These are phyloP conservation scores for Machaerirhynchus nigripectus DNA, from an alignment of 2,113 vertebrate genomes.

Conservation along the genomic window DNA sequence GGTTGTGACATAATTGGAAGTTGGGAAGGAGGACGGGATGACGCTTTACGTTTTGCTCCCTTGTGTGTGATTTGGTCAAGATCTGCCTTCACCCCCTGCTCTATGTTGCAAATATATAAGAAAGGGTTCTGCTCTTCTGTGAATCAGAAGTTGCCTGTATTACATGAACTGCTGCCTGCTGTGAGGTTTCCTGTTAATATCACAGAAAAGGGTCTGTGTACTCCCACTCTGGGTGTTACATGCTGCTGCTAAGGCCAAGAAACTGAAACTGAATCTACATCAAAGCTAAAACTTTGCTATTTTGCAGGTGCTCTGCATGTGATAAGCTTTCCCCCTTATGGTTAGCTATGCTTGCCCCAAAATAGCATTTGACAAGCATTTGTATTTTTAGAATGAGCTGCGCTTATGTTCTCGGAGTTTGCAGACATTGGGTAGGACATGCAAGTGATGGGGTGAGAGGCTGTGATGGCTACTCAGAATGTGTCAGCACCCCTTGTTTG, in stretches of 20 bases:
- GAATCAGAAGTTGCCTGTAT: neutral
- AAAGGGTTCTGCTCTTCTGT: neutral
- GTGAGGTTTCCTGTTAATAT: constrained; percentile 54
- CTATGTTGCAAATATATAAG: neutral
- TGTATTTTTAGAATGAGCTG: constrained; percentile 15
- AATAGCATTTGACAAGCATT: neutral
- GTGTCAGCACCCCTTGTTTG: neutral
- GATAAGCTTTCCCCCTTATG: neutral
- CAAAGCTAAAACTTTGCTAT: neutral
- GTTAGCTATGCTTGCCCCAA: neutral
- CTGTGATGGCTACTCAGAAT: neutral
- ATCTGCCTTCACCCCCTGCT: neutral
- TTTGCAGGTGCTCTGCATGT: neutral
- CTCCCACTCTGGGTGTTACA: neutral
- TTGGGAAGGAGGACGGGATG: neutral
- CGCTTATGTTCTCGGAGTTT: neutral
- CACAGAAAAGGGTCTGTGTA: constrained; percentile 15
- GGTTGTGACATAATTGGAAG: neutral
- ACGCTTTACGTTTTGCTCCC: neutral
- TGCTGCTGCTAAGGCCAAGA: neutral
- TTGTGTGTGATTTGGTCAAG: neutral
- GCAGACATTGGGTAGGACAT: neutral
- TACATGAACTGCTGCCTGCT: neutral
- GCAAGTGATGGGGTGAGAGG: neutral
- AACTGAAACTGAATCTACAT: constrained; percentile 39